A percentile compares a stretch with the other conserved stretches of the same genome.
phyloP scores from a whole-genome alignment of 2,888 invertebrate genomes.

The Leucoma salicis region DNA sequence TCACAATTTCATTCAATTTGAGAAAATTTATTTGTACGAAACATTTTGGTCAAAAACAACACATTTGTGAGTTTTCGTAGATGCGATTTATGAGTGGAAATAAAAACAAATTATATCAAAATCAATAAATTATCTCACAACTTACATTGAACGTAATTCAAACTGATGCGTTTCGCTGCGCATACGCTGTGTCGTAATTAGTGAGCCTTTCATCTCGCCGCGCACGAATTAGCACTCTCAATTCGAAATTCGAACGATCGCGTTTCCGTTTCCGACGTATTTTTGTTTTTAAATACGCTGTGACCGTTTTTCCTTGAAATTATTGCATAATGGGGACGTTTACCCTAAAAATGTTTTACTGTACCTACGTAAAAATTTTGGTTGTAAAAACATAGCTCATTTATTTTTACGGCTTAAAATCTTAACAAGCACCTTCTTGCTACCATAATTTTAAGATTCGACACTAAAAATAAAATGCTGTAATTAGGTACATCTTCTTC shows the following conservation, averaged over 20 bases:
- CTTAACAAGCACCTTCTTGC: background rate
- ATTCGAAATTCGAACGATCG: conserved; percentile 53
- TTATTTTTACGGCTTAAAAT: background rate
- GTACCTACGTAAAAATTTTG: conserved; percentile 1
- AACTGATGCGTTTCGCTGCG: conserved; percentile 66
- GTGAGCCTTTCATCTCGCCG: conserved; percentile 69
- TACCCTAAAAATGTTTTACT: conserved; percentile 9
- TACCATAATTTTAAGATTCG: background rate
- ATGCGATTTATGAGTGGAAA: no score
- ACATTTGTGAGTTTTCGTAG: no score
- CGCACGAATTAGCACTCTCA: conserved; percentile 63
- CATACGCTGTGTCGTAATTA: conserved; percentile 63
- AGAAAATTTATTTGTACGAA: no score
- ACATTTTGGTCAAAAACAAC: no score
- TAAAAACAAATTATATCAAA: no score
- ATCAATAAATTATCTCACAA: conserved; percentile 10
- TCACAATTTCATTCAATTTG: no score
- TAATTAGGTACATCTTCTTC: no score
- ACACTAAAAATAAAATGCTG: no score
- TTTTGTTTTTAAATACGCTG: conserved; percentile 32
- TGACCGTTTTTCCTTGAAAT: conserved; percentile 25
- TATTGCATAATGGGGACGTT: conserved; percentile 16
- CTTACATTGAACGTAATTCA: conserved; percentile 38
- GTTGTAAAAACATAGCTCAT: background rate
- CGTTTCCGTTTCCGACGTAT: conserved; percentile 56